Evolutionary conservation across 2,797 vertebrate species (phyloP).

Genomic region (Hipposideros larvatus): DNA sequence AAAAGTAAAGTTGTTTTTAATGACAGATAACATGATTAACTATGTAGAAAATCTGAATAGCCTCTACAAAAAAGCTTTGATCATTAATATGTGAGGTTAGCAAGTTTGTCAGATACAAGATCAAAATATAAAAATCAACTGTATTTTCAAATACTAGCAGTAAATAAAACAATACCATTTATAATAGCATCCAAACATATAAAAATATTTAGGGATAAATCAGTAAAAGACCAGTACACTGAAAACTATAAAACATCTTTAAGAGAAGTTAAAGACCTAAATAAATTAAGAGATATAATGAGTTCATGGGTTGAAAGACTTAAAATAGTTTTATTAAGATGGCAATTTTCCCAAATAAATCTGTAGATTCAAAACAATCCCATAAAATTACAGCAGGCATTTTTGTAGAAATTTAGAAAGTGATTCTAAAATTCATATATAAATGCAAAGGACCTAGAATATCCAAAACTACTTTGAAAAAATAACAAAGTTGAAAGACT

Average conservation of each 20-base stretch:
- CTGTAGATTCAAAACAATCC: background rate
- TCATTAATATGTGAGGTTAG: slow-evolving; percentile 21
- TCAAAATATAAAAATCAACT: background rate
- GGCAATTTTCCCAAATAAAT: background rate
- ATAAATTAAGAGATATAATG: background rate
- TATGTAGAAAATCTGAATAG: background rate
- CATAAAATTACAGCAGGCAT: background rate
- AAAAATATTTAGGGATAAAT: slow-evolving; percentile 4
- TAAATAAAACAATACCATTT: slow-evolving; percentile 43
- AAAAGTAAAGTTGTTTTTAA: background rate
- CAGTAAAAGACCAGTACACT: background rate
- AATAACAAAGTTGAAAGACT: slow-evolving; percentile 29
- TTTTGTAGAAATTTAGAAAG: background rate
- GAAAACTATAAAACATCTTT: background rate
- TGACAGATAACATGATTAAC: background rate
- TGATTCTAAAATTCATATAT: slow-evolving; percentile 38
- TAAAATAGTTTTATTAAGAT: background rate
- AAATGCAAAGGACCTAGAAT: slow-evolving; percentile 51
- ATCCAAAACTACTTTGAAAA: slow-evolving; percentile 6
- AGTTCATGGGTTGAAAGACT: background rate
- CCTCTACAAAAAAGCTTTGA: background rate
- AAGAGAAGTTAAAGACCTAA: background rate
- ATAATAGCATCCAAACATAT: background rate
- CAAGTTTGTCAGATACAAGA: background rate
- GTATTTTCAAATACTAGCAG: background rate